Evolutionary conservation across 2,113 vertebrate species (phyloP), one percentile per base, ranked within the genome.

Genomic region (Mohoua ochrocephala): DNA sequence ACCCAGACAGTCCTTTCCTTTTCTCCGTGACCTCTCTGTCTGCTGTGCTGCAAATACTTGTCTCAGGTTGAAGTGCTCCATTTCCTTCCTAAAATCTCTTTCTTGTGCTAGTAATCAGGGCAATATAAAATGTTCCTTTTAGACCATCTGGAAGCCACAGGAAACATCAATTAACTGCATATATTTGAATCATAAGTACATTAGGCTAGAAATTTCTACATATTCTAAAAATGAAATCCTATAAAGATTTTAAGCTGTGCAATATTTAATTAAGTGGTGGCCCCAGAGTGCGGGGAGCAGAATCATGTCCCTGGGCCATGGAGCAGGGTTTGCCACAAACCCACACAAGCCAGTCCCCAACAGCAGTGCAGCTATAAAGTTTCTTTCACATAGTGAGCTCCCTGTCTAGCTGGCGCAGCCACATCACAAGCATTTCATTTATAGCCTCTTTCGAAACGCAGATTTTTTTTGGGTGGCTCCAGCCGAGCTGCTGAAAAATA

Each of bases 81-180:
- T 88, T 97, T 95, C 91, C 91, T 95, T 91, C 94, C 91, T 90
- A 94, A 95, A 95, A 81, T 81, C 82, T 93, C 86, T 84, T 96
- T 74, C 81, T 92, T 89, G 57, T 63, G 53, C 59, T 89, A 67
- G 64, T 74, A 97, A 97, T 97, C 89, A 95, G 93, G 89, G 65
- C 70, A 78, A 94, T 94, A 89, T 94, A 89, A 93, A 92, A 89
- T 87, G 59, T 96, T 92, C 77, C 53, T 93, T 97, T 91, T 80
- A 94, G 93, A 97, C 93, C 97, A 98, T 96, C 97, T 97, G 96
- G 95, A 97, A 97, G 76, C 94, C 95, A 94, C 93, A 59, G 95
- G 96, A 97, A 96, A 92, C 93, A 87, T 96, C 87, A 96, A 93
- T 96, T 96, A 96, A 90, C 84, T 93, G 96, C 85, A 96, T 95